Base-by-base conservation (phyloP, 2,113 vertebrate species). In the Ailuropoda melanoleuca region DNA sequence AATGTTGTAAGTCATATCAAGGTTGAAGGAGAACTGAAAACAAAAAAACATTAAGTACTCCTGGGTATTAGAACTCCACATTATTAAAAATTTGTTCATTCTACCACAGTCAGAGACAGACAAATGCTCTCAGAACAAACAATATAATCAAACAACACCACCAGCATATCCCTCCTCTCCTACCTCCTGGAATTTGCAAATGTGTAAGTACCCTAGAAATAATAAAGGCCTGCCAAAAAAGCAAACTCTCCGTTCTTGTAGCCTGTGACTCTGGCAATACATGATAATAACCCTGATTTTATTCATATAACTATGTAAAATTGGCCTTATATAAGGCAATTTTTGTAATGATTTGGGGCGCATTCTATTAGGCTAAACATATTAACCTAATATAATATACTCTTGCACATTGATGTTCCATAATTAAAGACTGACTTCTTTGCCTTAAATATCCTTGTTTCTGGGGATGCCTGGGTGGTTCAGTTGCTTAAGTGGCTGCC, bases 1-100 rank as follows among this genome's bases (percentile, higher is more conserved):
- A 97, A 97, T 91, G 92, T 58, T 85, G 6, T 95, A 97, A 97
- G 96, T 97, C 95, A 97, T 94, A 98, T 94, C 90, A 95, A 97
- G 82, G 90, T 89, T 97, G 93, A 97, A 97, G 70, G 88, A 96
- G 93, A 97, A 97, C 72, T 97, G 85, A 97, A 97, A 98, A 97
- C 80, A 92, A 93, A 96, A 94, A 98, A 96, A 88, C 37, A 97
- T 82, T 96, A 96, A 96, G 60, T 93, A 97, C 93, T 97, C 95
- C 34, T 96, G 94, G 93, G 91, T 80, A 98, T 98, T 97, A 97
- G 80, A 96, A 94, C 19, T 91, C 85, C 39, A 91, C 87, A 93
- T 97, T 96, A 98, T 93, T 98, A 97, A 97, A 96, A 97, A 90
- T 37, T 23, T 97, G 74, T 94, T 95, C 94, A 95, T 90, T 97